Conservation (phyloP, 1,140 invertebrate genomes). For the Calycopis cecrops region DNA sequence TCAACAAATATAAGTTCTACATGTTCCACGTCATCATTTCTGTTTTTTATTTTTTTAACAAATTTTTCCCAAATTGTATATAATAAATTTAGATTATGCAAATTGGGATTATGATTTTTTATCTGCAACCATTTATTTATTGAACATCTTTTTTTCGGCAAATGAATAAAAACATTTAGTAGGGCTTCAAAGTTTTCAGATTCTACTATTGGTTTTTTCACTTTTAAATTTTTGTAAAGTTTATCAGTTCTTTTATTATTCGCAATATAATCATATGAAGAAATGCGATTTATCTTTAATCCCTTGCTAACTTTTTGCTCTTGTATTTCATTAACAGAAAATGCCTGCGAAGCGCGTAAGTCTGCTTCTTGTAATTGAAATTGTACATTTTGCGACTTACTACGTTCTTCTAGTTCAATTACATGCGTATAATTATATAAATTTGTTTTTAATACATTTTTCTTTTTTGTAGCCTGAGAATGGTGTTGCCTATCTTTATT, state of each 20-base stretch:
- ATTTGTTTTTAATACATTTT: not conserved
- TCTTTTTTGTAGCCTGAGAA: not conserved
- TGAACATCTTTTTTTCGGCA: not conserved
- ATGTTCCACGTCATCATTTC: not conserved
- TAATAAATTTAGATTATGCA: not conserved
- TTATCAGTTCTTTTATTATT: not conserved
- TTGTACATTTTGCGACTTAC: not conserved
- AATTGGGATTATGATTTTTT: not conserved
- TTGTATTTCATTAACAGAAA: not conserved
- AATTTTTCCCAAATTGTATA: not conserved
- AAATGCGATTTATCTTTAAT: not conserved
- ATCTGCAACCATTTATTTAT: not conserved
- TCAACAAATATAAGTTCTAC: constrained; percentile 1
- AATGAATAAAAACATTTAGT: not conserved
- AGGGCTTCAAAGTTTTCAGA: not conserved
- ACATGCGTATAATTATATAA: not conserved
- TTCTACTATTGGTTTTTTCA: not conserved
- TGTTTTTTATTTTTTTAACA: not conserved
- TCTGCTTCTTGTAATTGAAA: not conserved
- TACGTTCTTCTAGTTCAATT: not conserved
- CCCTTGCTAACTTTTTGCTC: not conserved
- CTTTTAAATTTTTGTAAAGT: not conserved
- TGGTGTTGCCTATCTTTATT: constrained; percentile 8
- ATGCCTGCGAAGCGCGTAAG: not conserved
- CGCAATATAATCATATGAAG: not conserved